Evolutionary conservation across 2,797 vertebrate genomes (phyloP).

Genomic region (Spheniscus humboldti): DNA sequence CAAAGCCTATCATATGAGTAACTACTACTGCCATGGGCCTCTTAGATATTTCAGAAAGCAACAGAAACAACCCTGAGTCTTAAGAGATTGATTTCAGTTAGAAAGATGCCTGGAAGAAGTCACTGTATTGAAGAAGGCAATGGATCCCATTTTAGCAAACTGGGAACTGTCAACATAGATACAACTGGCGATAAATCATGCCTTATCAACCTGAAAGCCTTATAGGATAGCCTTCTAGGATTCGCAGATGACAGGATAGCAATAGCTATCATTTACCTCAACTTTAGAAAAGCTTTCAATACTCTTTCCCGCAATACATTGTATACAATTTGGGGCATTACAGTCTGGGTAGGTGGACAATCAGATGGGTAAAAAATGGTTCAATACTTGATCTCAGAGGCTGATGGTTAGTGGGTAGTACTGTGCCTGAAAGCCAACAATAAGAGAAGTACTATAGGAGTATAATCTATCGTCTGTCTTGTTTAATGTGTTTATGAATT

Average conservation of each 20-base stretch:
- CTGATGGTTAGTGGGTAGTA: neutral
- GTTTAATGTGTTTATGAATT: neutral
- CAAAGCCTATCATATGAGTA: neutral
- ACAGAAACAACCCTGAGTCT: neutral
- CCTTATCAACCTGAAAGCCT: neutral
- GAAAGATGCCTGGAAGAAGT: neutral
- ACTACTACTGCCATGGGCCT: neutral
- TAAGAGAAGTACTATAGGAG: neutral
- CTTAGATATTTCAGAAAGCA: neutral
- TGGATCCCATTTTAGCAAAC: neutral
- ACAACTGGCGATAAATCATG: neutral
- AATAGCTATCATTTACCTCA: neutral
- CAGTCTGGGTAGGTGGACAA: neutral
- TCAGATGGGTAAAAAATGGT: neutral
- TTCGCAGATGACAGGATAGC: neutral
- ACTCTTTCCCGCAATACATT: neutral
- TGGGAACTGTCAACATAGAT: neutral
- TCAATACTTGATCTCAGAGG: neutral
- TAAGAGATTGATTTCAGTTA: neutral
- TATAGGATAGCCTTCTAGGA: neutral
- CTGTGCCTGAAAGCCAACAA: neutral
- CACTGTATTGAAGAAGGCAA: too few species aligned
- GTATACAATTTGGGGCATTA: neutral
- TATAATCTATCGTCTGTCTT: neutral
- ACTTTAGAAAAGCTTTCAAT: neutral